phyloP scores from a whole-genome alignment of 2,888 invertebrate genomes.

The Erebia ligea region DNA sequence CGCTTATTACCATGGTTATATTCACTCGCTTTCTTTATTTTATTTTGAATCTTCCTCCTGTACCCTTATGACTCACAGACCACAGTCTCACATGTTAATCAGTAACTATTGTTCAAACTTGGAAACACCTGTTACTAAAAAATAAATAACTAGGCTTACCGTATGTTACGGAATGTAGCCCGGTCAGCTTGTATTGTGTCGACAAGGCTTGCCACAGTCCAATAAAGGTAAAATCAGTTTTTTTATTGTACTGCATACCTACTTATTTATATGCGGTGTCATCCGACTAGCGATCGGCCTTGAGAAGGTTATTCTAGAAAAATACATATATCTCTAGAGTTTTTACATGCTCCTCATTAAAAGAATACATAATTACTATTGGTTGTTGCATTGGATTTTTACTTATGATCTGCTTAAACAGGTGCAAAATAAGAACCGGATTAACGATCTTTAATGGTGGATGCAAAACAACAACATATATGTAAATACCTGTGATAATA shows the following conservation, averaged over 20 bases:
- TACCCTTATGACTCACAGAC: constrained; percentile 21
- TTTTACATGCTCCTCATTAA: neutral
- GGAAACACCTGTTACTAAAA: constrained; percentile 46
- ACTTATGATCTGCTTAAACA: neutral
- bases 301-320: constrained; percentile 7
- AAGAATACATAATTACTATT: neutral
- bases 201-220: constrained; percentile 35
- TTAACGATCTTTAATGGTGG: neutral
- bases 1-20: neutral
- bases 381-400: neutral
- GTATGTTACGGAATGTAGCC: constrained; percentile 45
- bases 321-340: neutral
- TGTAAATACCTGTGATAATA: neutral
- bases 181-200: constrained; percentile 39
- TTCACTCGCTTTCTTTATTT: neutral
- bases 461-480: neutral
- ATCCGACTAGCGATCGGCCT: neutral
- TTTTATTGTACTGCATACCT: constrained; percentile 32
- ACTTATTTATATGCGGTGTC: constrained; percentile 36
- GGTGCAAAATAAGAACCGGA: neutral
- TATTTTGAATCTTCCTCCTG: constrained; percentile 6
- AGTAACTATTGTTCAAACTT: constrained; percentile 28
- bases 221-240: constrained; percentile 41
- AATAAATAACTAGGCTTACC: constrained; percentile 43
- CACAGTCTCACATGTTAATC: constrained; percentile 11